These are phyloP conservation scores for Poecile montanus DNA, from an alignment of 2,797 vertebrate species.

Conservation along the genomic window DNA sequence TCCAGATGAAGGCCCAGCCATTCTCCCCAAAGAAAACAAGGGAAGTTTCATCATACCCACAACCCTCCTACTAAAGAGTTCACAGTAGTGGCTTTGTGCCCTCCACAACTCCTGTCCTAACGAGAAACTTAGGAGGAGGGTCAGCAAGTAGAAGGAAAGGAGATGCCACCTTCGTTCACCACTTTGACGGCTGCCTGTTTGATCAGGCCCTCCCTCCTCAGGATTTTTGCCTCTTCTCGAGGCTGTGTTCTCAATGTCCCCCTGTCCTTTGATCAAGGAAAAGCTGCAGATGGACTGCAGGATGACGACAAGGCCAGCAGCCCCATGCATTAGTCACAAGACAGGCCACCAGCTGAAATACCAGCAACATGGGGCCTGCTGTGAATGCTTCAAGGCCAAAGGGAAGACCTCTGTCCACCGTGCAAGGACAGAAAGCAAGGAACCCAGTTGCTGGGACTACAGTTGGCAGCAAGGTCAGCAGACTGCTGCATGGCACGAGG, in stretches of 20 bases:
- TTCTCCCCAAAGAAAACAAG: background rate
- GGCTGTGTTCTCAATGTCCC: background rate
- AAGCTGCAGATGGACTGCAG: background rate
- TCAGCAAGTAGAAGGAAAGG: background rate
- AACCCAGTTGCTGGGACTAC: background rate
- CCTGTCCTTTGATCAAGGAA: too few relatives aligned
- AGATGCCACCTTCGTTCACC: background rate
- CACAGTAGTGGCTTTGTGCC: background rate
- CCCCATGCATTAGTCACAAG: background rate
- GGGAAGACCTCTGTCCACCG: background rate
- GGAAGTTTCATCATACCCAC: background rate
- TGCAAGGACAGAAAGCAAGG: background rate
- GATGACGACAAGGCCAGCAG: rapidly evolving
- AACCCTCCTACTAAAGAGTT: background rate
- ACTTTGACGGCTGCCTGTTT: background rate
- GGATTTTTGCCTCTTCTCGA: background rate
- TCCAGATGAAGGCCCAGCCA: background rate
- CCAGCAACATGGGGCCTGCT: background rate
- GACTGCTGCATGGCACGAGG: background rate
- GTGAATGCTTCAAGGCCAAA: background rate
- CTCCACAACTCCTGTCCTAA: background rate
- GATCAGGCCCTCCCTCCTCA: background rate
- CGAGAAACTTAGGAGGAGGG: background rate
- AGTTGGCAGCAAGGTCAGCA: background rate
- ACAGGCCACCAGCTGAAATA: background rate